Evolutionary conservation across 2,113 vertebrate species (phyloP).

Genomic region (Gnathonemus echidnorhynchus): DNA sequence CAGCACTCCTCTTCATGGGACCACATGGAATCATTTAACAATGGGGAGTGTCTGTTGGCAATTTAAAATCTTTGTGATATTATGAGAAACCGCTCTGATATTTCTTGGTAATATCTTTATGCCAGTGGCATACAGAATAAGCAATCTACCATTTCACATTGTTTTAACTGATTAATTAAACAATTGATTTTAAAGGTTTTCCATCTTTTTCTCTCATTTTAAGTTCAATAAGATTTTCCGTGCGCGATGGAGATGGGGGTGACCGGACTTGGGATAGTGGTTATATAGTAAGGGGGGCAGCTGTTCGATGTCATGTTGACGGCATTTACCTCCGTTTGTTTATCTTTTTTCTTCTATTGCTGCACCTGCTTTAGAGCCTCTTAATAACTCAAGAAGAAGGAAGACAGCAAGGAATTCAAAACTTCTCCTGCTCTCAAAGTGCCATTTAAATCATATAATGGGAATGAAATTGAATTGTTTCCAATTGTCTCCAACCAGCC

Average conservation of each 20-base stretch:
- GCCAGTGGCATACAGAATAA: neutral
- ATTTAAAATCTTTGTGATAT: neutral
- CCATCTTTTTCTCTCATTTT: neutral
- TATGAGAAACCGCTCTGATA: neutral
- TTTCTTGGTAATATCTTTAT: constrained; percentile 1
- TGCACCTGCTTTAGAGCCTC: constrained; percentile 29
- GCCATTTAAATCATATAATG: constrained; percentile 61
- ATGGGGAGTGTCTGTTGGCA: neutral
- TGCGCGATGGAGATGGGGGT: neutral
- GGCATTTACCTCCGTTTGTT: neutral
- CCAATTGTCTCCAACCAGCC: constrained; percentile 52
- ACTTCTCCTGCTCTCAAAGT: constrained; percentile 47
- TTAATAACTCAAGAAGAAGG: constrained; percentile 42
- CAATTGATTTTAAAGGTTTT: neutral
- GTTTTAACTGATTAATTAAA: neutral
- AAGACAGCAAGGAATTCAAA: constrained; percentile 48
- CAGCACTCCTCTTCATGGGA: neutral
- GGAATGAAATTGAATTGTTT: constrained; percentile 65
- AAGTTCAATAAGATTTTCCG: neutral
- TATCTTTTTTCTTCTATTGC: neutral
- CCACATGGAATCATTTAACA: neutral
- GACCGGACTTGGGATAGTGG: neutral
- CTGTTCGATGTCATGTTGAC: neutral
- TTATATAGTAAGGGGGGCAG: neutral
- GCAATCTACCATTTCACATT: neutral